Base-by-base conservation (phyloP, 2,888 invertebrate genomes). In the Amaurobius ferox region DNA sequence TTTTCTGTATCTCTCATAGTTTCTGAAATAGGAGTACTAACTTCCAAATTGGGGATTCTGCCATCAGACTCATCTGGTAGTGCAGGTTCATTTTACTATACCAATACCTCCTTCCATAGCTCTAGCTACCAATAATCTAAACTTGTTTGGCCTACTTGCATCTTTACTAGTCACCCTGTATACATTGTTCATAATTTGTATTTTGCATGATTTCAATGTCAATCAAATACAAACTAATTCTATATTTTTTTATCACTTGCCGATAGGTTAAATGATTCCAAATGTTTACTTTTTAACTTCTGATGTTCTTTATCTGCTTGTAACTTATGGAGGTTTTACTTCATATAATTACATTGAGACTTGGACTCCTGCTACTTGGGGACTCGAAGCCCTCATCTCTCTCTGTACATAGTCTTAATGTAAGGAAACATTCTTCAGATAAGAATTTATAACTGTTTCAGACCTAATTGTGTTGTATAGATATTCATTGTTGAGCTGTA, bases 401-500 rank as follows among this genome's bases (percentile, higher is more conserved):
- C 23, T 68, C 28, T 68, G 68, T 68, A 40, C 39, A 68, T 40
- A 68, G 39, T 40, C 28, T 66, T 66, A 66, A 32, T n/a, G 30
- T 32, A 32, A 19, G 66, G 19, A 66, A n/a, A 55, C 23, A 32
- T 32, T 30, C 66, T 64, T 64, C 28, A n/a, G 30, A 32, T 66
- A 9, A 66, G 35, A 66, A 66, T 32, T 66, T 68, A 68, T 68
- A 39, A 40, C n/a, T 40, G 28, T 68, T 40, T 68, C 28, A 68
- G 35, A 40, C 40, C 16, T 19, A 19, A 28, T 40, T 68, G 39
- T 68, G 68, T 67, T 73, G 32, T 62, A 73, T 62, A 73, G 61
- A 62, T 61, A 62, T 62, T 73, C 61, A 64, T 30, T 72, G 66
- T 66, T 85, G 40, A 71, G 55, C 28, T 76, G 76, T 85, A 77